A percentile compares a stretch with the other conserved stretches of the same genome.
These are phyloP conservation scores for Hyperopisus bebe DNA, from an alignment of 2,113 vertebrate genomes.

Conservation along the genomic window DNA sequence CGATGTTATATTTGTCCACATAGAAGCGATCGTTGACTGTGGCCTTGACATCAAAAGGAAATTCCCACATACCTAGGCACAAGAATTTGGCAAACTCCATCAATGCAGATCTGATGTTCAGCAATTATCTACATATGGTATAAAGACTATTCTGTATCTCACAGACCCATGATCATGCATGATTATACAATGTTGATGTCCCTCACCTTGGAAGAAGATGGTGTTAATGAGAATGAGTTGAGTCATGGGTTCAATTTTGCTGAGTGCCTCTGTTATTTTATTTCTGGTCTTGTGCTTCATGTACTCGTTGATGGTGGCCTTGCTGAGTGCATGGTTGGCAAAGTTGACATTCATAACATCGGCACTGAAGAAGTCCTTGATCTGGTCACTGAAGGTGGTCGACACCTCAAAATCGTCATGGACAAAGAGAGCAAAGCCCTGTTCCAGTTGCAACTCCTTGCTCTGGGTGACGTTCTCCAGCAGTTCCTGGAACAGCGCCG, in stretches of 20 bases:
- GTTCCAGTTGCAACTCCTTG: constrained; percentile 56
- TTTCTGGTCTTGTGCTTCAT: constrained; percentile 61
- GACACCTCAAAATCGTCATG: constrained; percentile 54
- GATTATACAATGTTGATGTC: background rate
- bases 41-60: constrained; percentile 63
- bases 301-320: constrained; percentile 66
- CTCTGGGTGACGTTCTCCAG: constrained; percentile 62
- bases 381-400: constrained; percentile 62
- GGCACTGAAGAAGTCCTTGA: constrained; percentile 68
- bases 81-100: background rate
- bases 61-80: constrained; percentile 69
- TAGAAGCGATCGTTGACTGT: constrained; percentile 67
- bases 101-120: background rate
- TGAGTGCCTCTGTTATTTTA: constrained; percentile 64
- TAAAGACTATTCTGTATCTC: background rate
- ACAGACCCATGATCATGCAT: background rate
- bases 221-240: constrained; percentile 73
- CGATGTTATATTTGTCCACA: constrained; percentile 72
- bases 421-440: constrained; percentile 69
- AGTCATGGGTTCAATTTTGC: constrained; percentile 55
- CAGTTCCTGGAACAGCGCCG: constrained; percentile 66
- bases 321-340: constrained; percentile 49
- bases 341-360: constrained; percentile 69
- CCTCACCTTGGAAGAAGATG: constrained; percentile 77
- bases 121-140: background rate